Evolutionary conservation across 2,888 invertebrate species (phyloP).

Genomic region (Cheilosia grossa): DNA sequence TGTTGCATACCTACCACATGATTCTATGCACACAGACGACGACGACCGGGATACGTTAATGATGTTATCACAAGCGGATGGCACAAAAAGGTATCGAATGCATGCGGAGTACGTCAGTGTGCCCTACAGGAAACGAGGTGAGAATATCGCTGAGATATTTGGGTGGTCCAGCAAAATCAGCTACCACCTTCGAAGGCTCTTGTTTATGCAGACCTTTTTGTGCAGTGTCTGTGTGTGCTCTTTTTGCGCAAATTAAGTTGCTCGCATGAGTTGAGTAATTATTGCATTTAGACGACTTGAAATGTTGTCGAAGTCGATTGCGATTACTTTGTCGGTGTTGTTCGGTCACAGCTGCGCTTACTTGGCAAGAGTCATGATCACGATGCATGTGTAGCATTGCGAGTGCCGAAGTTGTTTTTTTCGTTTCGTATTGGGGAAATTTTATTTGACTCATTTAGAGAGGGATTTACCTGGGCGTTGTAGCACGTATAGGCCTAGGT

Average conservation of each 20-base stretch:
- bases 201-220: constrained; percentile 4
- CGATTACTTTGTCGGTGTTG: constrained; percentile 45
- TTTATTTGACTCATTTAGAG: constrained; percentile 55
- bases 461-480: constrained; percentile 60
- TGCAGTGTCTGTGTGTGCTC: background rate
- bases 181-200: constrained; percentile 45
- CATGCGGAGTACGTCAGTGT: constrained; percentile 64
- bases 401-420: constrained; percentile 1
- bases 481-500: background rate
- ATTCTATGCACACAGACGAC: constrained; percentile 55
- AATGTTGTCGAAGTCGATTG: constrained; percentile 40
- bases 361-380: constrained; percentile 28
- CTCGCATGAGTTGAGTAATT: constrained; percentile 61
- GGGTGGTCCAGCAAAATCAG: constrained; percentile 61
- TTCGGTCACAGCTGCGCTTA: constrained; percentile 48
- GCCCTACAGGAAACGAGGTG: constrained; percentile 72
- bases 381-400: constrained; percentile 11
- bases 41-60: constrained; percentile 65
- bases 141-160: constrained; percentile 59
- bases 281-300: constrained; percentile 37
- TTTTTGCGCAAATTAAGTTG: constrained; percentile 61
- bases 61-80: constrained; percentile 63
- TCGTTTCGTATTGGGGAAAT: constrained; percentile 5
- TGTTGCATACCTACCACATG: constrained; percentile 63
- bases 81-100: constrained; percentile 58